Percentiles rank a stretch among this genome's conserved stretches.
phyloP scores from a whole-genome alignment of 2,113 vertebrate species.

The Pseudonaja textilis region DNA sequence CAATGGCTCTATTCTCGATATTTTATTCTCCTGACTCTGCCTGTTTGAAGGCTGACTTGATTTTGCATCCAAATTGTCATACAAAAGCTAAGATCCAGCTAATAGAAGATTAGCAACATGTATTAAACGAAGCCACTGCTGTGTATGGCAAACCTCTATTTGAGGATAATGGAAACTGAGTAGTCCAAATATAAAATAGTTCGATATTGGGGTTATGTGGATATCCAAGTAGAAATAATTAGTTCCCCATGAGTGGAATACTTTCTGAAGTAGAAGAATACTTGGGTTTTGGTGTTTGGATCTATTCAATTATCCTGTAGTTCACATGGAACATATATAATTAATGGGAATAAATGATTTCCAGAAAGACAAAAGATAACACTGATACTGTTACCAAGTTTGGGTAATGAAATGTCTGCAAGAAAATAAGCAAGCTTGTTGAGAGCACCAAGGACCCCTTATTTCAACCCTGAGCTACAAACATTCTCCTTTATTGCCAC shows the following conservation, averaged over 20 bases:
- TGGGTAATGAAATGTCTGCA: not conserved
- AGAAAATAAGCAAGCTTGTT: not conserved
- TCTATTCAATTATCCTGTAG: not conserved
- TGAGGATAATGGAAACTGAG: slow-evolving; percentile 15
- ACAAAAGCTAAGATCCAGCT: slow-evolving; percentile 47
- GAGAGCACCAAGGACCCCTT: not conserved
- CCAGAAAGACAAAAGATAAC: not conserved
- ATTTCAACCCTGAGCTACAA: not conserved
- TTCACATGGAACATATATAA: not conserved
- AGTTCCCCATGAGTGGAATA: not conserved
- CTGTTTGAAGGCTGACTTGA: slow-evolving; percentile 29
- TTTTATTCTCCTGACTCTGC: slow-evolving; percentile 40
- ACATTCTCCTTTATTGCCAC: not conserved
- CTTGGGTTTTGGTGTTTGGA: not conserved
- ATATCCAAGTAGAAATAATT: not conserved
- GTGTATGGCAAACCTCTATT: slow-evolving; percentile 24
- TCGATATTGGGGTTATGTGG: not conserved
- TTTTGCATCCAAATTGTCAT: slow-evolving; percentile 43
- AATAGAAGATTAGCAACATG: slow-evolving; percentile 43
- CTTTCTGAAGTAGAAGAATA: not conserved
- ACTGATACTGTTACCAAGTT: not conserved
- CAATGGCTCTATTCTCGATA: slow-evolving; percentile 42
- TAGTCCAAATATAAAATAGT: slow-evolving; percentile 26
- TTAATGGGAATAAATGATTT: not conserved
- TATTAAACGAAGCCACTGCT: slow-evolving; percentile 13